Evolutionary conservation across 2,888 invertebrate genomes (phyloP).

Genomic region (Meteorus cinctellus): DNA sequence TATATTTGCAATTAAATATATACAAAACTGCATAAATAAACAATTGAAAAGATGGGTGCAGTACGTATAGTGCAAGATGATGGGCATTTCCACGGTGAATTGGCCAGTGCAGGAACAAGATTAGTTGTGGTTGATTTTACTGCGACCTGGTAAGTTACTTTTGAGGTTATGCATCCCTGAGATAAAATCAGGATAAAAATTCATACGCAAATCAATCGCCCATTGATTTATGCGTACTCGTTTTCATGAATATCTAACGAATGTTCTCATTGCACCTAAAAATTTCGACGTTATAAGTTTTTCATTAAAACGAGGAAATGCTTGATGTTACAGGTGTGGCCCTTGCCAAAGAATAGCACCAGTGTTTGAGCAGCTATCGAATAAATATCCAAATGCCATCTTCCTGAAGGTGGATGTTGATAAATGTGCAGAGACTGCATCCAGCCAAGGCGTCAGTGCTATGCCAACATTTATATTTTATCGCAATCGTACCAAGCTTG

Average conservation of each 20-base stretch:
- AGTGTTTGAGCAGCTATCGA: conserved; percentile 89
- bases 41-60: conserved; percentile 74
- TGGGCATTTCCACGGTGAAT: conserved; percentile 88
- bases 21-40: conserved; percentile 11
- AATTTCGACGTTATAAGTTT: not conserved
- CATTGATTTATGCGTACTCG: too few relatives aligned
- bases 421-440: conserved; percentile 91
- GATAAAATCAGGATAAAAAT: too few relatives aligned
- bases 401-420: conserved; percentile 98
- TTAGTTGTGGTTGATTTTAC: conserved; percentile 96
- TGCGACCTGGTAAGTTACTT: conserved; percentile 86
- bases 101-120: conserved; percentile 88
- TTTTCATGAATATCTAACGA: not conserved
- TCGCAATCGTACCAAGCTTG: conserved; percentile 90
- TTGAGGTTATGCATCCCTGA: conserved; percentile 56
- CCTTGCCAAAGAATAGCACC: conserved; percentile 97
- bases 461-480: conserved; percentile 99
- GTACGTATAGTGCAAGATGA: conserved; percentile 83
- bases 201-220: too few relatives aligned
- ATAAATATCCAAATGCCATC: conserved; percentile 89
- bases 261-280: not conserved
- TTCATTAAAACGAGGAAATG: not conserved
- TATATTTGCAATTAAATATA: conserved; percentile 8
- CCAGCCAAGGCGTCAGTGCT: conserved; percentile 90
- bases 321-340: conserved; percentile 85